phyloP scores from a whole-genome alignment of 35 echinoderm and acorn worm genomes.

The Heliocidaris erythrogramma region DNA sequence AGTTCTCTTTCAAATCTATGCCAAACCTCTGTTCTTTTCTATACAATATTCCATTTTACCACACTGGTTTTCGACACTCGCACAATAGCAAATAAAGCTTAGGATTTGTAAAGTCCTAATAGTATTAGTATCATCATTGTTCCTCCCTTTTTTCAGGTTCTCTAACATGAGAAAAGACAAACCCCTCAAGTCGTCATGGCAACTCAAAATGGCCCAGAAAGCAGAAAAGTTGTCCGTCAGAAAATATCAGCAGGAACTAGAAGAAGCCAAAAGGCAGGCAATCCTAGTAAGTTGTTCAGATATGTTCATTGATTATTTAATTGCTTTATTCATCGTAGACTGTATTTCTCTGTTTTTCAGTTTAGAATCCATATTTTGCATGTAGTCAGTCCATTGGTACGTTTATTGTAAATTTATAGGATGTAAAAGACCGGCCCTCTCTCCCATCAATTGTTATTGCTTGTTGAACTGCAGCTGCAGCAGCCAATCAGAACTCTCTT shows the following conservation, averaged over 20 bases:
- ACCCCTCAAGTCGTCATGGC: conserved; percentile 76
- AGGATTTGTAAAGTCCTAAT: background rate
- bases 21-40: background rate
- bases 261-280: conserved; percentile 55
- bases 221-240: conserved; percentile 80
- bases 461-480: no score
- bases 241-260: conserved; percentile 81
- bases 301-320: no score
- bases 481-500: no score
- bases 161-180: conserved; percentile 80
- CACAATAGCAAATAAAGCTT: background rate
- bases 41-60: background rate
- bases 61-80: background rate
- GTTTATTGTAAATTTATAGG: no score
- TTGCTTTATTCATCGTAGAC: no score
- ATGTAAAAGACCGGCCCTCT: no score
- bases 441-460: no score
- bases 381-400: no score
- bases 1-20: background rate
- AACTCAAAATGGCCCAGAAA: conserved; percentile 85
- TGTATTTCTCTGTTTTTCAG: no score
- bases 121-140: background rate
- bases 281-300: conserved; percentile 51
- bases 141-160: conserved; percentile 55
- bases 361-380: no score